Evolutionary conservation across 2,797 vertebrate genomes (phyloP).

Genomic region (Macrochelys suwanniensis): DNA sequence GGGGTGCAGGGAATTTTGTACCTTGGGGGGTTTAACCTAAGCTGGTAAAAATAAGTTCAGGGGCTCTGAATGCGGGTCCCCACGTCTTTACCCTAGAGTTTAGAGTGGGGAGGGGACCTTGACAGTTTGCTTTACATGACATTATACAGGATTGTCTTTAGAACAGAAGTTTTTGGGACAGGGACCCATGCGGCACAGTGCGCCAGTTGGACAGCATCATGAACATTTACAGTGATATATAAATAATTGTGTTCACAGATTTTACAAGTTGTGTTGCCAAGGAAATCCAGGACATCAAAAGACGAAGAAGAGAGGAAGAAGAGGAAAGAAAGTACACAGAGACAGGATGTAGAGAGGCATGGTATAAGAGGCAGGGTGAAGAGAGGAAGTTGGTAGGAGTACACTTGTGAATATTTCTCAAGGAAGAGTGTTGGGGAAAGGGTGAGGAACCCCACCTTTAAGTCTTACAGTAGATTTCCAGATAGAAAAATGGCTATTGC

Average conservation of each 20-base stretch:
- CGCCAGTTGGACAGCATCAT: background rate
- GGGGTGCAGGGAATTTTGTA: no score
- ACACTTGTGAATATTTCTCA: background rate
- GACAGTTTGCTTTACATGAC: background rate
- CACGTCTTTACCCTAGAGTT: no score
- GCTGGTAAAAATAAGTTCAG: no score
- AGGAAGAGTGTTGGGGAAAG: background rate
- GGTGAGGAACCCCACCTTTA: background rate
- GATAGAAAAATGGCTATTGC: background rate
- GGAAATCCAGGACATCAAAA: background rate
- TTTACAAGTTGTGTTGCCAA: background rate
- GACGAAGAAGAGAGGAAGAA: background rate
- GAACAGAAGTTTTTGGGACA: background rate
- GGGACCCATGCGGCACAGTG: background rate
- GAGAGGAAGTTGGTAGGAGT: background rate
- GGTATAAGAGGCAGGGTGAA: background rate
- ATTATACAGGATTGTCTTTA: background rate
- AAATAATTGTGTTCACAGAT: background rate
- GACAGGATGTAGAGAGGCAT: background rate
- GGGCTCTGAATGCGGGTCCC: no score
- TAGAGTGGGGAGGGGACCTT: no score
- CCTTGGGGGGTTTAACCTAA: no score
- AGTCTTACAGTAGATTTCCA: background rate
- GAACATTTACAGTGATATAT: background rate
- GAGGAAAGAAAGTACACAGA: background rate